Evolutionary conservation across 2,797 vertebrate species (phyloP), one percentile per base, ranked within the genome.

Genomic region (Spheniscus humboldti): DNA sequence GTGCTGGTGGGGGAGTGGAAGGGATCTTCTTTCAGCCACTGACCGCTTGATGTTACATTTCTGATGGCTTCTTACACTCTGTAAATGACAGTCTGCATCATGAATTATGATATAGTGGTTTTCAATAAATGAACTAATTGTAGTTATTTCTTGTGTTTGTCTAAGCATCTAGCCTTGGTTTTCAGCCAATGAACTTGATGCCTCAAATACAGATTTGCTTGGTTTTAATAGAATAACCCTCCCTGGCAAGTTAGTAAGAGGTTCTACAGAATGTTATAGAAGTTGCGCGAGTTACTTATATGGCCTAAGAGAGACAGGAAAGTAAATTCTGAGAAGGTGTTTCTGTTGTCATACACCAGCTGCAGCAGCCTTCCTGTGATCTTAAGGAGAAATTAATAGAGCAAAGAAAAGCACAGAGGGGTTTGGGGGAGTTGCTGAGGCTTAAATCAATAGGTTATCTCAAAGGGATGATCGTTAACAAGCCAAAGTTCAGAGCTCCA

Each of bases 81-180:
- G 20, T 50, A 56, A 86, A 19, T 66, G n/a, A 45, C 31, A 27
- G 13, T 41, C n/a, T 89, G 33, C 4, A 35, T 39, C 7, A 3
- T 3, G 1, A 55, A 20, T 76, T 66, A n/a, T 41, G 14, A 50
- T 72, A 39, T 5, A 8, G 7, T 28, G 33, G 3, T 73, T 93
- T 86, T 90, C 86, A 94, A 39, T 92, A 95, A 97, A 96, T 4
- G 3, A 75, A 72, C 6, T 27, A n/a, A 19, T 63, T 72, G 7
- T 60, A 83, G 17, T 57, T 57, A 79, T 16, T 41, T 41, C 12
- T 62, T 75, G 27, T 88, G 78, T 89, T 94, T 79, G 31, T 90
- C 28, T 86, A 64, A 87, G 75, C 1, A 11, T 50, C 43, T 80
- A 68, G 18, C 11, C 6, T 33, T 67, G 16, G 2, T 43, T 94